These are phyloP conservation scores for Chionomys nivalis DNA, from an alignment of 2,113 vertebrate genomes.

Conservation along the genomic window DNA sequence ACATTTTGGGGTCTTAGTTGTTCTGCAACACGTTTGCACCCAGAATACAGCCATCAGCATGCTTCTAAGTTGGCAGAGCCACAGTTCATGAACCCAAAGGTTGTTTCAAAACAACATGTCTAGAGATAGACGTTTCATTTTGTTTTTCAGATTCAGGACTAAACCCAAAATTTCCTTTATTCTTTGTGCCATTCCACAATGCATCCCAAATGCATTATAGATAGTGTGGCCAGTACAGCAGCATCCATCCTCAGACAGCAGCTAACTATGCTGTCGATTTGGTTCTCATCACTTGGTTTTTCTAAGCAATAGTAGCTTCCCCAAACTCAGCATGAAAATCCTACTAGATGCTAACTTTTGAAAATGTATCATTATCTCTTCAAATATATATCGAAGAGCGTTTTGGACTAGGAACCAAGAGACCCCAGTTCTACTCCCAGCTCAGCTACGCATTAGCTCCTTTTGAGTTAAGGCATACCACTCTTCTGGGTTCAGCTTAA, in stretches of 20 bases:
- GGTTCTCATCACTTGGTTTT: neutral
- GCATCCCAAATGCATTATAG: slow-evolving; percentile 6
- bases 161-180: slow-evolving; percentile 28
- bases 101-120: neutral
- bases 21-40: neutral
- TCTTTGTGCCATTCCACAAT: neutral
- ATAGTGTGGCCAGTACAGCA: neutral
- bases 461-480: neutral
- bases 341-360: neutral
- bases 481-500: neutral
- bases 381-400: neutral
- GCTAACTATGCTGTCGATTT: neutral
- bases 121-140: neutral
- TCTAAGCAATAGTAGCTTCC: neutral
- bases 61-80: neutral
- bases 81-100: neutral
- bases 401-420: neutral
- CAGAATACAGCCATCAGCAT: neutral
- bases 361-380: neutral
- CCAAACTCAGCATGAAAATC: slow-evolving; percentile 3
- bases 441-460: neutral
- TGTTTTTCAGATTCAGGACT: neutral
- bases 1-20: neutral
- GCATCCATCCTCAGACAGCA: neutral
- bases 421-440: neutral